Percentiles rank a stretch among this genome's conserved stretches.
These are phyloP conservation scores for Porites divaricata DNA, from an alignment of 92 coral and sea anemone species.

Conservation along the genomic window DNA sequence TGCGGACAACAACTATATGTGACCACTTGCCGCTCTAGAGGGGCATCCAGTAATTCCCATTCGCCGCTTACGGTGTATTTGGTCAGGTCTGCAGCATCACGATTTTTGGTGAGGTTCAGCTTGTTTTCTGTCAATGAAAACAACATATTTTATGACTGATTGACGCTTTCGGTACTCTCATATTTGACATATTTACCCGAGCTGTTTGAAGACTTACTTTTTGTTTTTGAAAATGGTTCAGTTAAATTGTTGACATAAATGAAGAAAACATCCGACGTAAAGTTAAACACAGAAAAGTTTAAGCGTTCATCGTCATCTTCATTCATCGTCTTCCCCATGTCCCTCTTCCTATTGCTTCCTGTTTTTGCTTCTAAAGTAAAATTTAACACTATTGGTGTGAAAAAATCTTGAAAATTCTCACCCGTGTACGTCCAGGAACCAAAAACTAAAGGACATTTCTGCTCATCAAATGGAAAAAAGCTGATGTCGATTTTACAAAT, in stretches of 20 bases:
- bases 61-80: constrained; percentile 91
- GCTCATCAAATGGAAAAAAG: constrained; percentile 93
- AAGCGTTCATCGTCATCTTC: too few species aligned
- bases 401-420: not conserved
- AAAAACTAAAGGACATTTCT: constrained; percentile 85
- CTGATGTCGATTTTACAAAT: constrained; percentile 94
- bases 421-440: constrained; percentile 99
- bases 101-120: constrained; percentile 75
- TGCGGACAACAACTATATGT: constrained; percentile 83
- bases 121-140: constrained; percentile 24
- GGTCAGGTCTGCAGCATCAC: constrained; percentile 77
- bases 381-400: not conserved
- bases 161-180: too few species aligned
- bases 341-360: too few species aligned
- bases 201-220: too few species aligned
- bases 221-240: too few species aligned
- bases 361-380: too few species aligned
- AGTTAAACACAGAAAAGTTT: too few species aligned
- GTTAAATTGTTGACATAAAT: too few species aligned
- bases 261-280: too few species aligned
- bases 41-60: constrained; percentile 86
- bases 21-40: constrained; percentile 64
- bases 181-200: too few species aligned
- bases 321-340: too few species aligned
- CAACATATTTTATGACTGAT: not conserved